phyloP scores from a whole-genome alignment of 2,797 vertebrate genomes.

The Echiichthys vipera region DNA sequence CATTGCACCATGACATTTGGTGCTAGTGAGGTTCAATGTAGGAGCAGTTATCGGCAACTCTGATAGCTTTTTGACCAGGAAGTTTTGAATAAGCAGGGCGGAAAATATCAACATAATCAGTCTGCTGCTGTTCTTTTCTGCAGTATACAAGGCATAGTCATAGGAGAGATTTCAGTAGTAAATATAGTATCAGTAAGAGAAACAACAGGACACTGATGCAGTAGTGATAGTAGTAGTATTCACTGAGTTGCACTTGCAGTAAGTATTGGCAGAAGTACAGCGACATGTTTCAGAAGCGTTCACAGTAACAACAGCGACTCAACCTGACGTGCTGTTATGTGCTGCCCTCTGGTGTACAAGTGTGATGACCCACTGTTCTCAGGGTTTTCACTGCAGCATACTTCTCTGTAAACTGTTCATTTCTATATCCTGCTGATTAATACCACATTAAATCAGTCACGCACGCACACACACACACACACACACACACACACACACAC shows the following conservation, averaged over 20 bases:
- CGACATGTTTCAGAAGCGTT: no score
- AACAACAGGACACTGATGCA: not conserved
- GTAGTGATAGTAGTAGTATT: not conserved
- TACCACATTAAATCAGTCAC: not conserved
- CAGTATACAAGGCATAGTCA: not conserved
- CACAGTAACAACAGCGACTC: not conserved
- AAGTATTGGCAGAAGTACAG: not conserved
- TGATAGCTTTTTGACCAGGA: not conserved
- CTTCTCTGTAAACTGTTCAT: not conserved
- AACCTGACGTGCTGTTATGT: constrained; percentile 36
- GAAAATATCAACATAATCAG: not conserved
- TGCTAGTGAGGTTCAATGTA: not conserved
- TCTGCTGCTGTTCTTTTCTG: not conserved
- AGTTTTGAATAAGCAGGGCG: not conserved
- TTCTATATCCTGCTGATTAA: not conserved
- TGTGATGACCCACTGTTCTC: not conserved
- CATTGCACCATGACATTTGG: not conserved
- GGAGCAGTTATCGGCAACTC: not conserved
- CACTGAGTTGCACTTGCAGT: not conserved
- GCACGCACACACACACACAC: not conserved
- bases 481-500: not conserved
- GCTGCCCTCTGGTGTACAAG: constrained; percentile 67
- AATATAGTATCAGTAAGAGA: not conserved
- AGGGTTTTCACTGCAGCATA: not conserved
- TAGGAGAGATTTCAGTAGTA: not conserved